A percentile compares a stretch with the other conserved stretches of the same genome.
phyloP scores from a whole-genome alignment of 2,888 invertebrate species.

The Steinernema scapterisci region DNA sequence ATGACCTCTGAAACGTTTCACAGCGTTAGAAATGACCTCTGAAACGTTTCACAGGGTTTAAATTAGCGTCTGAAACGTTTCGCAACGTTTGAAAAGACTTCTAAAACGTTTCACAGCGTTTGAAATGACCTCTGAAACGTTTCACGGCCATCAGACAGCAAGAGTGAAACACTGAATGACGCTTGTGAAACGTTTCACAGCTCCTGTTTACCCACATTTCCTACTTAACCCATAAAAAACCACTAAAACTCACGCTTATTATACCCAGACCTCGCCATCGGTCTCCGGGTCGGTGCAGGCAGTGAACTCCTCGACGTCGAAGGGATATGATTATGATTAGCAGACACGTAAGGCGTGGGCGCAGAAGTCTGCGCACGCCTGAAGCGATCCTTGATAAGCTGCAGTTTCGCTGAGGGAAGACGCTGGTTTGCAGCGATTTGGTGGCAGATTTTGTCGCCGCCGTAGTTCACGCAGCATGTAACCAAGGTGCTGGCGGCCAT shows the following conservation, averaged over 20 bases:
- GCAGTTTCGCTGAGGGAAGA: conserved; percentile 5
- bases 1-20: too few relatives aligned
- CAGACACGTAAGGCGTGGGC: background rate
- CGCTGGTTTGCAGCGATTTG: conserved; percentile 7
- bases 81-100: too few relatives aligned
- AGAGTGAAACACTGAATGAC: too few relatives aligned
- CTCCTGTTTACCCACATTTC: background rate
- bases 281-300: background rate
- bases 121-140: too few relatives aligned
- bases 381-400: conserved; percentile 18
- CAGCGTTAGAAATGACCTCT: too few relatives aligned
- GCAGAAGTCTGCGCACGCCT: background rate
- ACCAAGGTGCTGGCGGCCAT: conserved; percentile 12
- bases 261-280: background rate
- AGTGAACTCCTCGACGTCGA: background rate
- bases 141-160: too few relatives aligned
- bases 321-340: background rate
- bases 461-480: conserved; percentile 14
- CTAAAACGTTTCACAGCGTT: too few relatives aligned
- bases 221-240: background rate
- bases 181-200: background rate
- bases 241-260: background rate
- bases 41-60: too few relatives aligned
- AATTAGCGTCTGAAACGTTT: too few relatives aligned
- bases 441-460: background rate